Conservation (phyloP, 1,140 invertebrate genomes). For the Periplaneta americana region DNA sequence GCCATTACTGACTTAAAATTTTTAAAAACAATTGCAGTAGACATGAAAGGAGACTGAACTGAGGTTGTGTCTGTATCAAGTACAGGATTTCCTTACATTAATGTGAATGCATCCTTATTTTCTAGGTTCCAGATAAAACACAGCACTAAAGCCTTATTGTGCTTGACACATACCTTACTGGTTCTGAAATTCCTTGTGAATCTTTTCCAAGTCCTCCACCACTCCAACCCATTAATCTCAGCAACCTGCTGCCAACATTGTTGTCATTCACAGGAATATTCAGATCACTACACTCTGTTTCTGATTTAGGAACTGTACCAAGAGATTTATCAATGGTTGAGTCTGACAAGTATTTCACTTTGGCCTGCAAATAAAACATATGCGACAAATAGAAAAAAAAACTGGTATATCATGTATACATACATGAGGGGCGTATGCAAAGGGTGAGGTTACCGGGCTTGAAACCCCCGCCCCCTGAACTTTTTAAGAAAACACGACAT, state of each 20-base stretch:
- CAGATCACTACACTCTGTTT: not conserved
- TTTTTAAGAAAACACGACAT: no score
- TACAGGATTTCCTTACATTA: no score
- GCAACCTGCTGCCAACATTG: slow-evolving; percentile 61
- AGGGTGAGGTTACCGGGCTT: no score
- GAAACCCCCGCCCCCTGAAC: no score
- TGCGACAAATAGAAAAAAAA: no score
- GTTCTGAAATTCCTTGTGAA: slow-evolving; percentile 38
- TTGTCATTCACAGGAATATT: slow-evolving; percentile 38
- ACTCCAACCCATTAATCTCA: slow-evolving; percentile 68
- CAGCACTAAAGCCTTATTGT: not conserved
- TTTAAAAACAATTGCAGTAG: no score
- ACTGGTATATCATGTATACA: no score
- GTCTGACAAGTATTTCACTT: not conserved
- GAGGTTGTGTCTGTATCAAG: no score
- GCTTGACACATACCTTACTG: slow-evolving; percentile 32
- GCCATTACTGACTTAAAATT: no score
- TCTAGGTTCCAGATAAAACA: not conserved
- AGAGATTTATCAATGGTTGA: slow-evolving; percentile 1
- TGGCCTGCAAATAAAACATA: not conserved
- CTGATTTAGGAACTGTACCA: not conserved
- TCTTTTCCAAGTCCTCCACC: slow-evolving; percentile 43
- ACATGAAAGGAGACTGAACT: no score
- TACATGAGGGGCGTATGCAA: no score
- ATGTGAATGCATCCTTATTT: no score